A percentile compares a stretch with the other conserved stretches of the same genome.
phyloP scores from a whole-genome alignment of 2,888 invertebrate species.

The Rhingia rostrata region DNA sequence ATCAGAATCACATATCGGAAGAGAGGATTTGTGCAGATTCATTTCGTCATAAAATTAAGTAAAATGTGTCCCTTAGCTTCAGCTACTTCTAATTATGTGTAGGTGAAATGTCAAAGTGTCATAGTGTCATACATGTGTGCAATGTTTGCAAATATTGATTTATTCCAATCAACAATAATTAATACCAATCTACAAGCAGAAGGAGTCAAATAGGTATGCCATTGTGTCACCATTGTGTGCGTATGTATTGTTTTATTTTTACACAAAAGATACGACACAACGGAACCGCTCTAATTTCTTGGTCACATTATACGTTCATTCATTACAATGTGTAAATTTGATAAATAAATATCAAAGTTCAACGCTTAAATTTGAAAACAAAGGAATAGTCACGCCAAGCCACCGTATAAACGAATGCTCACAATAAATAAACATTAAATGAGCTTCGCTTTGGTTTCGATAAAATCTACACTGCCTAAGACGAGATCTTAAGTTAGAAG shows the following conservation, averaged over 20 bases:
- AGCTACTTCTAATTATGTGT: not conserved
- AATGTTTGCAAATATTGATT: slow-evolving; percentile 18
- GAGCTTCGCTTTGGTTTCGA: slow-evolving; percentile 29
- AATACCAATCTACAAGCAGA: not conserved
- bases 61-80: not conserved
- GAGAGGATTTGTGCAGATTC: slow-evolving; percentile 20
- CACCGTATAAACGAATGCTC: not conserved
- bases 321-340: slow-evolving; percentile 26
- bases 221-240: not conserved
- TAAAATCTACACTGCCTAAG: slow-evolving; percentile 8
- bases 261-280: slow-evolving; percentile 1
- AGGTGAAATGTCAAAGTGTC: not conserved
- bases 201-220: not conserved
- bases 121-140: not conserved
- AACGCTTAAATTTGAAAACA: slow-evolving; percentile 12
- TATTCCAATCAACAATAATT: slow-evolving; percentile 4
- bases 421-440: not conserved
- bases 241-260: not conserved
- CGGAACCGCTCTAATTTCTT: slow-evolving; percentile 18
- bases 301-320: slow-evolving; percentile 33
- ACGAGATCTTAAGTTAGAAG: slow-evolving; percentile 14
- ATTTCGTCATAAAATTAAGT: slow-evolving; percentile 48
- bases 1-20: not conserved
- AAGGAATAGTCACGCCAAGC: slow-evolving; percentile 22
- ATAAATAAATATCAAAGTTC: slow-evolving; percentile 67